These are phyloP conservation scores for Ceratothoa steindachneri DNA, from an alignment of 2,888 invertebrate genomes.

Conservation along the genomic window DNA sequence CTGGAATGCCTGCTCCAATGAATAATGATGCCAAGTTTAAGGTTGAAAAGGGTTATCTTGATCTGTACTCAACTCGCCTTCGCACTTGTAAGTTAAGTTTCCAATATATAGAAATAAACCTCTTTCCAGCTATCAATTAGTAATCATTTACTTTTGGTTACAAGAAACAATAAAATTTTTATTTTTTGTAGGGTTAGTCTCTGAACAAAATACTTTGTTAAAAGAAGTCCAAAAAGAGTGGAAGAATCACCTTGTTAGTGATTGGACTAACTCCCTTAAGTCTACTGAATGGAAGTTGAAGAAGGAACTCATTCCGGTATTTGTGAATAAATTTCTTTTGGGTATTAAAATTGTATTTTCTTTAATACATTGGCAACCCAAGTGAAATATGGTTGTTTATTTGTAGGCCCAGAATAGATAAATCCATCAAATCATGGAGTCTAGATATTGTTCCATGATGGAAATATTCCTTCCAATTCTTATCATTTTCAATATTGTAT, in stretches of 20 bases:
- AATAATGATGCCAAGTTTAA: slow-evolving; percentile 38
- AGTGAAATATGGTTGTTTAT: too few relatives aligned
- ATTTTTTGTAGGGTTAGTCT: not conserved
- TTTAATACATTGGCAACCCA: too few relatives aligned
- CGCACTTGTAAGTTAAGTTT: slow-evolving; percentile 23
- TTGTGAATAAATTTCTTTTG: too few relatives aligned
- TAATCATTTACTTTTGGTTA: not conserved
- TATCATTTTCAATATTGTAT: too few relatives aligned
- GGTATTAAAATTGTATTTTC: too few relatives aligned
- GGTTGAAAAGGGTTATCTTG: slow-evolving; percentile 25
- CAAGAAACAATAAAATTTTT: not conserved
- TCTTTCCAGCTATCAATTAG: too few relatives aligned
- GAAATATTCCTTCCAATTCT: too few relatives aligned
- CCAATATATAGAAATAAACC: not conserved
- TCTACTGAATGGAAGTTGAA: not conserved
- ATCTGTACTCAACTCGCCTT: slow-evolving; percentile 26
- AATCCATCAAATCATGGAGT: too few relatives aligned
- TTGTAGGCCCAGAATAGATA: too few relatives aligned
- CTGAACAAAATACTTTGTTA: not conserved
- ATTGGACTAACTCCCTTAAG: not conserved
- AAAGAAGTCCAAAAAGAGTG: slow-evolving; percentile 1
- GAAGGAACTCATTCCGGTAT: too few relatives aligned
- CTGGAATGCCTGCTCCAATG: slow-evolving; percentile 34
- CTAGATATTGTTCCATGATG: too few relatives aligned
- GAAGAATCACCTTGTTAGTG: not conserved